A percentile compares a stretch with the other conserved stretches of the same genome.
These are phyloP conservation scores for Peromyscus californicus DNA, from an alignment of 2,113 vertebrate species.

Conservation along the genomic window DNA sequence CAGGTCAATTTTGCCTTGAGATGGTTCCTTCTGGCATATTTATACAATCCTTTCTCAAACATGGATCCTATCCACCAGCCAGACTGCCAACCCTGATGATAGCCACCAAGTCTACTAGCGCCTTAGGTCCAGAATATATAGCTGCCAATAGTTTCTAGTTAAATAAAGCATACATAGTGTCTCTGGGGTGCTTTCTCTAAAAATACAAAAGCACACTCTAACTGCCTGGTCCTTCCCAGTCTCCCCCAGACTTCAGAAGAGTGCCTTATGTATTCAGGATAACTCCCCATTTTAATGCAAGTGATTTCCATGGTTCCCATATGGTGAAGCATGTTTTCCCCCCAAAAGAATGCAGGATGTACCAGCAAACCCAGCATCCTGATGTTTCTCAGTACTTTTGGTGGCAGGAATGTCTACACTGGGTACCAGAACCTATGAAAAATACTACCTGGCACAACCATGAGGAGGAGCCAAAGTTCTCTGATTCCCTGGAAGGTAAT, in stretches of 20 bases:
- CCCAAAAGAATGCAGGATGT: not conserved
- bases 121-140: not conserved
- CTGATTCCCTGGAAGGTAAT: not conserved
- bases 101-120: not conserved
- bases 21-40: not conserved
- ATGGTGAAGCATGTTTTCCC: not conserved
- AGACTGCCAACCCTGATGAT: not conserved
- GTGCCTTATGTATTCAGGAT: not conserved
- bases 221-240: not conserved
- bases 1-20: not conserved
- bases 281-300: not conserved
- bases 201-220: not conserved
- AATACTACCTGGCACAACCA: not conserved
- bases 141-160: too few species aligned
- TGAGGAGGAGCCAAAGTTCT: not conserved
- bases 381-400: not conserved
- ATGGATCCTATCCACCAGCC: not conserved
- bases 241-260: slow-evolving; percentile 2
- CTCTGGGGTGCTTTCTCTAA: not conserved
- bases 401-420: not conserved
- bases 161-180: too few species aligned
- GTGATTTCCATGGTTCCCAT: not conserved
- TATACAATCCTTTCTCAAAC: not conserved
- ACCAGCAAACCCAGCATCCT: not conserved
- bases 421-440: not conserved